These are phyloP conservation scores for Eilema caniola DNA, from an alignment of 2,888 invertebrate genomes.

Conservation along the genomic window DNA sequence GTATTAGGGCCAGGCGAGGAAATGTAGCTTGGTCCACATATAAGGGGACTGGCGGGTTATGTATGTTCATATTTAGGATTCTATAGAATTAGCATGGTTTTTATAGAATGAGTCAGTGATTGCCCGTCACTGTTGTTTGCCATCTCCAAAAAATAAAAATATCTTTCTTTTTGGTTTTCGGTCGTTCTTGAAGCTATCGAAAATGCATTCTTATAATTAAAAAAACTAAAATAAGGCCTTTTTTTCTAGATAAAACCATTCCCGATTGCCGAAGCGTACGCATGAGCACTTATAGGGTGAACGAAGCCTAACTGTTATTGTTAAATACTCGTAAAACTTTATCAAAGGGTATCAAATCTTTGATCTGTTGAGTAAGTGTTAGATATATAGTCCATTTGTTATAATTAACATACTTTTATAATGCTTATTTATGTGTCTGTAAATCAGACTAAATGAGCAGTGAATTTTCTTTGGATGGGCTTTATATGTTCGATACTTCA, in stretches of 20 bases:
- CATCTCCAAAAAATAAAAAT: too few species aligned
- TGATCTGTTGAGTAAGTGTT: conserved; percentile 52
- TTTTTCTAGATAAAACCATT: not conserved
- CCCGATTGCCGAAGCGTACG: not conserved
- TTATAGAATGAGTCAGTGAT: too few species aligned
- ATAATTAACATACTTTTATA: conserved; percentile 43
- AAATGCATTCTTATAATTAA: not conserved
- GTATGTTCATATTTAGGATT: too few species aligned
- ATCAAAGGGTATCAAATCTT: conserved; percentile 51
- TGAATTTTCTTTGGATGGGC: conserved; percentile 20
- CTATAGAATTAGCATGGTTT: too few species aligned
- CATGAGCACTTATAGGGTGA: conserved; percentile 5
- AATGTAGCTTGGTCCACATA: conserved; percentile 48
- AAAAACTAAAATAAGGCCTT: not conserved
- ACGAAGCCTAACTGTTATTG: conserved; percentile 44
- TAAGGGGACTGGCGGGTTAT: conserved; percentile 35
- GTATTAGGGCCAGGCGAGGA: conserved; percentile 45
- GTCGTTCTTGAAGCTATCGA: too few species aligned
- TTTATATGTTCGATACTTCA: conserved; percentile 12
- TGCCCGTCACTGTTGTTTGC: too few species aligned
- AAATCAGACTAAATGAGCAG: conserved; percentile 25
- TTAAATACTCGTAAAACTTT: conserved; percentile 47
- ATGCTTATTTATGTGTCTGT: conserved; percentile 31
- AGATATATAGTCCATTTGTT: conserved; percentile 45
- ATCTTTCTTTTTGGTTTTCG: too few species aligned